A percentile compares a stretch with the other conserved stretches of the same genome.
Conservation (phyloP, 2,113 vertebrate genomes). For the Mirza zaza region DNA sequence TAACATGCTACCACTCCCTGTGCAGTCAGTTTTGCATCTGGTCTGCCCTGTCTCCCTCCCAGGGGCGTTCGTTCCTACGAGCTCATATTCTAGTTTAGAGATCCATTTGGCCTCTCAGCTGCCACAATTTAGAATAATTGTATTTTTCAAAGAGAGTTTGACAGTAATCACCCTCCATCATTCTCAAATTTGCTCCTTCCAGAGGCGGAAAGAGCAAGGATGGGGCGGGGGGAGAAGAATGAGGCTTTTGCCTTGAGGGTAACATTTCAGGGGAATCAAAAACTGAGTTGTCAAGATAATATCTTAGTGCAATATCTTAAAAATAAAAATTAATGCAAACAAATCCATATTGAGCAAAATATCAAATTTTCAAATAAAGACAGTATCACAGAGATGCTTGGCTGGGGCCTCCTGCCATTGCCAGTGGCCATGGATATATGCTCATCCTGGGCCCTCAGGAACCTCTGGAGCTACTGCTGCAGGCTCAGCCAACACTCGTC, state of each 20-base stretch:
- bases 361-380: neutral
- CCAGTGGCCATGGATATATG: fast-evolving
- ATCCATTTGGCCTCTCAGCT: neutral
- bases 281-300: neutral
- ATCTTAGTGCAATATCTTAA: neutral
- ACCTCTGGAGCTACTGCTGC: too few relatives aligned
- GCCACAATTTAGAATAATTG: neutral
- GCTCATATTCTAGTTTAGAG: neutral
- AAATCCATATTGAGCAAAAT: neutral
- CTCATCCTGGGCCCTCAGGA: neutral
- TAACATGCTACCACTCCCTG: fast-evolving
- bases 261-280: neutral
- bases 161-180: neutral
- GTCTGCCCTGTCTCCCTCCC: fast-evolving
- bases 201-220: neutral
- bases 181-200: neutral
- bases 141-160: neutral
- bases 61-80: neutral
- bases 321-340: neutral
- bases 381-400: neutral
- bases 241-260: neutral
- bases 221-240: too few relatives aligned
- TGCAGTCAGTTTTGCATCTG: fast-evolving
- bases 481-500: neutral
- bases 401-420: fast-evolving